A percentile compares a stretch with the other conserved stretches of the same genome.
Conservation (phyloP, 2,113 vertebrate species). For the Zosterops lateralis region DNA sequence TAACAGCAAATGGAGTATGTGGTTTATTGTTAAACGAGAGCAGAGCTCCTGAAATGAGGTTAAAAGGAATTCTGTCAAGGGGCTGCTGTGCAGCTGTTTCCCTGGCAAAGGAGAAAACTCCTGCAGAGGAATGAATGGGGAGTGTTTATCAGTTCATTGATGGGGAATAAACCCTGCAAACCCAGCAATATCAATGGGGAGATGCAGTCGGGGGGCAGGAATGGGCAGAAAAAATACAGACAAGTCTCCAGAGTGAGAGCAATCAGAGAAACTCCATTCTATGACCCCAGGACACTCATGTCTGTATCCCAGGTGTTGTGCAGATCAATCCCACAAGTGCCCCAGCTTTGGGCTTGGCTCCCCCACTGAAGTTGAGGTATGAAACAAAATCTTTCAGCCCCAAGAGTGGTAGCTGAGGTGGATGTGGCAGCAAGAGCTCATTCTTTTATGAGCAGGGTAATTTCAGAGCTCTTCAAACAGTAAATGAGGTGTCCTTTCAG, state of each 20-base stretch:
- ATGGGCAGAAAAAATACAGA: too few species aligned
- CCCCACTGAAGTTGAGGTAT: not conserved
- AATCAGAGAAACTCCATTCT: not conserved
- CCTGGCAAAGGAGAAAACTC: not conserved
- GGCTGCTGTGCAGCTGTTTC: not conserved
- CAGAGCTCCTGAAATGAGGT: slow-evolving; percentile 49
- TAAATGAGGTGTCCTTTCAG: not conserved
- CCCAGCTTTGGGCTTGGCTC: not conserved
- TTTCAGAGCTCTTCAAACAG: not conserved
- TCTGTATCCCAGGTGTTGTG: accelerated
- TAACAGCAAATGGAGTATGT: slow-evolving; percentile 21
- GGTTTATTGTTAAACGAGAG: slow-evolving; percentile 34
- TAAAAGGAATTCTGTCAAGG: slow-evolving; percentile 38
- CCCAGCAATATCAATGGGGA: too few species aligned
- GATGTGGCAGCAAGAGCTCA: not conserved
- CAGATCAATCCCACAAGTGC: not conserved
- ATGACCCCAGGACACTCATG: not conserved
- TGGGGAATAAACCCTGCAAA: not conserved
- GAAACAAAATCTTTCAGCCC: not conserved
- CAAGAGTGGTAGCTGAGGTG: not conserved
- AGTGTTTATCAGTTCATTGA: not conserved
- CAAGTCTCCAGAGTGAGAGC: not conserved
- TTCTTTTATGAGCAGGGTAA: not conserved
- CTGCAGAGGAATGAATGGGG: not conserved
- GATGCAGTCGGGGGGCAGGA: not conserved